A percentile compares a stretch with the other conserved stretches of the same genome.
These are phyloP conservation scores for Panorpa germanica DNA, from an alignment of 2,888 invertebrate genomes.

Conservation along the genomic window DNA sequence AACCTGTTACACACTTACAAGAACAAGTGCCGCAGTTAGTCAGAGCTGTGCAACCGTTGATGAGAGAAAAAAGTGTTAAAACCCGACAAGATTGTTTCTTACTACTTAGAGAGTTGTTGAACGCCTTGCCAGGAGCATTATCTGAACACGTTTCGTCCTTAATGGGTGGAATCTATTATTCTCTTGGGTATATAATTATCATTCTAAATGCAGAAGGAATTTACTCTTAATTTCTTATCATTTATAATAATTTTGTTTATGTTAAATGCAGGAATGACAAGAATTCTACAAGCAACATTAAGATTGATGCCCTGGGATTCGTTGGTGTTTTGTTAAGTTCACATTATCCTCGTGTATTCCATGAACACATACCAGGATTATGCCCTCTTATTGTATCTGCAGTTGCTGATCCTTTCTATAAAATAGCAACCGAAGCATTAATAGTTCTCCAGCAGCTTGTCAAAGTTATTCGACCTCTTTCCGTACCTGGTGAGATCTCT, in stretches of 20 bases:
- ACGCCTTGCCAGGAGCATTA: conserved; percentile 76
- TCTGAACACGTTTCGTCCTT: conserved; percentile 66
- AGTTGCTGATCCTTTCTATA: conserved; percentile 93
- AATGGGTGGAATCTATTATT: conserved; percentile 78
- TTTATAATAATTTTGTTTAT: conserved; percentile 8
- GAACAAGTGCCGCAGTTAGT: conserved; percentile 58
- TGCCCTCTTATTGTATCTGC: conserved; percentile 74
- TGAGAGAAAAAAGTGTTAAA: conserved; percentile 73
- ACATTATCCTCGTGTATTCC: conserved; percentile 23
- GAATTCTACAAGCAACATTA: conserved; percentile 91
- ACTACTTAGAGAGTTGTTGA: conserved; percentile 74
- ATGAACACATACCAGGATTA: conserved; percentile 56
- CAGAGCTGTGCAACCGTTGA: conserved; percentile 70
- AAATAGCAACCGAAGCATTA: conserved; percentile 93
- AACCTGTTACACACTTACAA: conserved; percentile 39
- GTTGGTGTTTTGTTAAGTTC: conserved; percentile 29
- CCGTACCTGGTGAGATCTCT: conserved; percentile 31
- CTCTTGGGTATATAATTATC: conserved; percentile 52
- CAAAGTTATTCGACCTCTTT: conserved; percentile 80
- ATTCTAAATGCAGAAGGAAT: no score
- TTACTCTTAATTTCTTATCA: no score
- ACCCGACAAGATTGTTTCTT: conserved; percentile 84
- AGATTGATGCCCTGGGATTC: conserved; percentile 90
- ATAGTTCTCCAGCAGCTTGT: conserved; percentile 85
- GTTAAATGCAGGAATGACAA: conserved; percentile 43